phyloP scores from a whole-genome alignment of 2,113 vertebrate species.

The Nycticorax nycticorax region DNA sequence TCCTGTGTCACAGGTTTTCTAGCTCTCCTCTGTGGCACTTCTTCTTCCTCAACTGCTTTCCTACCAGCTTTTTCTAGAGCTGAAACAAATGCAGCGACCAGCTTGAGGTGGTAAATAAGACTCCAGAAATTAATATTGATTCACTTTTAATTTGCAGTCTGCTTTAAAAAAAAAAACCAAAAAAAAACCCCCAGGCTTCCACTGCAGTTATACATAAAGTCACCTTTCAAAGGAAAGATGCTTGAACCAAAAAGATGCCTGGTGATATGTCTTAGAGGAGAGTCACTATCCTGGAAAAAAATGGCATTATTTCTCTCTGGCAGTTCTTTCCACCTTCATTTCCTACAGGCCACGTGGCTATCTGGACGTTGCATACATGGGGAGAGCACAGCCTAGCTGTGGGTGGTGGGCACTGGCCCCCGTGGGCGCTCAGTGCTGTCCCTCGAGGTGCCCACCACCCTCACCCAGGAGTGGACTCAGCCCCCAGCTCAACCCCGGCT shows the following conservation, averaged over 20 bases:
- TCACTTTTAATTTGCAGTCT: neutral
- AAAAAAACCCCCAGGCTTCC: neutral
- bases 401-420: neutral
- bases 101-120: neutral
- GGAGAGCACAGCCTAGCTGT: neutral
- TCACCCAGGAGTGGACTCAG: neutral
- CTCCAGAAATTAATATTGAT: neutral
- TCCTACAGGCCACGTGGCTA: neutral
- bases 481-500: neutral
- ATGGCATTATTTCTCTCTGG: neutral
- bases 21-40: neutral
- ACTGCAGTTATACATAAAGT: neutral
- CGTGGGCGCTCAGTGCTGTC: fast-evolving
- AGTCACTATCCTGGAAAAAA: neutral
- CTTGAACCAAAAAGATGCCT: too few relatives aligned
- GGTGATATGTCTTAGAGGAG: neutral
- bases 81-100: neutral
- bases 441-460: neutral
- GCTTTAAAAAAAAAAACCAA: neutral
- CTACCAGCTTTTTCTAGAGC: neutral
- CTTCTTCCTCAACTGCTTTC: neutral
- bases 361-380: neutral
- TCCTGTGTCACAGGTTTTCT: neutral
- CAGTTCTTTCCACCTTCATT: neutral
- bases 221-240: neutral